Evolutionary conservation across 2,797 vertebrate species (phyloP), one percentile per base, ranked within the genome.

Genomic region (Cirrhinus molitorella): DNA sequence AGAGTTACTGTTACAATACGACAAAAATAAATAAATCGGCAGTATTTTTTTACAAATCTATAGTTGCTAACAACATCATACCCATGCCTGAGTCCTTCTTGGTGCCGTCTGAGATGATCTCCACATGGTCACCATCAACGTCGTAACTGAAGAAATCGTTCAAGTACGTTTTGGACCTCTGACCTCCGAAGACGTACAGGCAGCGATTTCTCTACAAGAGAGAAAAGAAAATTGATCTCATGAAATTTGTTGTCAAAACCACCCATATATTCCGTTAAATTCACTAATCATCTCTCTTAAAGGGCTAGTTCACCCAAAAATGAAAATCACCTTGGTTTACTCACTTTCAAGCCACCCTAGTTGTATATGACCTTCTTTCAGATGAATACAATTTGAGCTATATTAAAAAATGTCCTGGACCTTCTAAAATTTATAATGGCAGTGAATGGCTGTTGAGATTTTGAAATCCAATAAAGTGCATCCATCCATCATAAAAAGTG

Each of bases 81-180:
- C 98, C 98, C 98, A 99, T 99, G 85, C 98, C 98, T 1, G 98
- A 99, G 94, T 99, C 98, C 87, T 99, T 99, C 93, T 99, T 99
- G 0, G 98, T 99, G 88, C 98, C 98, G 25, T 99, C 98, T 4
- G 98, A 99, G 90, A 99, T 99, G 85, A 99, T 99, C 87, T 99
- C 98, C 67, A 99, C 97, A 0, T 99, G 98, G 89, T 99, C 97
- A 21, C 94, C 96, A 40, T 99, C 98, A 71, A 99, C 98, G 17
- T 99, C 97, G 0, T 99, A 99, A 90, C 98, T 99, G 93, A 99
- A 99, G 95, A 99, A 99, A 90, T 99, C 98, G 9, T 99, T 99
- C 88, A 99, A 95, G 47, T 99, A 99, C 0, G 98, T 99, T 93
- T 99, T 99, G 0, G 98, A 98, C 89, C 98, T 94, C 90, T 99